Evolutionary conservation across 2,797 vertebrate genomes (phyloP), one percentile per base, ranked within the genome.

Genomic region (Parauchenoglanis ngamensis): DNA sequence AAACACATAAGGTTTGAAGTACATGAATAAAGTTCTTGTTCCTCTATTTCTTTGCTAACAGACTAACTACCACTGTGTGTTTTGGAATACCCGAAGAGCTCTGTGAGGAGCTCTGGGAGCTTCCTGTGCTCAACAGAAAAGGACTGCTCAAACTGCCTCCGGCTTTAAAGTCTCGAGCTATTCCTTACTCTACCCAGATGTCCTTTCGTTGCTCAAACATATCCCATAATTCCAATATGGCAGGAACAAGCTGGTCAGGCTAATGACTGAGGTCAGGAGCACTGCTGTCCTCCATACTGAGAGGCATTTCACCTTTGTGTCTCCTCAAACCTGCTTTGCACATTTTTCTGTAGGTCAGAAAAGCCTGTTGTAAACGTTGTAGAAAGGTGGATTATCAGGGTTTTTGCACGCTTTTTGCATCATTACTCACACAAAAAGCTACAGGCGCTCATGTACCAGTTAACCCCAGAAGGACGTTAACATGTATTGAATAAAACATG

Each of bases 181-280:
- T 56, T n/a, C 80, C 61, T 89, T 85, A 89, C 88, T 86, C 86
- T 75, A 78, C 90, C 85, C 91, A 91, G 91, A 90, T 91, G 90
- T 90, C 73, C 23, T 52, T 54, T 44, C 59, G 23, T 70, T 73
- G 72, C 63, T 75, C n/a, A 57, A 25, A 44, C 25, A 28, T 25
- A 80, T 84, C 44, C 82, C 65, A 44, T 84, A 73, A 87, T 86
- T 85, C 68, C 86, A 70, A 21, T 46, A 79, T 73, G 40, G 31
- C 23, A 54, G 52, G 46, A 65, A 84, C 52, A 73, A 68, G 68
- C 31, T 44, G n/a, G 83, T 65, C 44, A 44, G 44, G 21, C 19
- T 85, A 72, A 70, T 61, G 83, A 70, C 67, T 15, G 54, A 28
- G 68, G 84, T 67, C 52, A 72, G 17, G 40, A 28, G 65, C 72